phyloP scores from a whole-genome alignment of 2,113 vertebrate genomes.

The Anhinga anhinga region DNA sequence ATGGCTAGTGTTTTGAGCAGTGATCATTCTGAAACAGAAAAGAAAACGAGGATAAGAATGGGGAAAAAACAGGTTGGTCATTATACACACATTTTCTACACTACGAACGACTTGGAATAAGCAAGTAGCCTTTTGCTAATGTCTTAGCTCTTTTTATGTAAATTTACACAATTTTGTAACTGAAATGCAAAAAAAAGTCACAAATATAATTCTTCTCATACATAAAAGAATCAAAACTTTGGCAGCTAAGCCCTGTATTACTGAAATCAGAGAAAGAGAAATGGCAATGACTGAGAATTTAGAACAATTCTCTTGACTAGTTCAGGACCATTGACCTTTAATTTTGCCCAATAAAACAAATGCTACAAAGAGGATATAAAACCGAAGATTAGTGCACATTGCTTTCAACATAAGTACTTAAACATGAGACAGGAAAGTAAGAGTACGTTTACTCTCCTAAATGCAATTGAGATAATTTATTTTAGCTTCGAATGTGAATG shows the following conservation, averaged over 20 bases:
- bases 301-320: slow-evolving; percentile 1
- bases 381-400: neutral
- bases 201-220: neutral
- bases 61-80: neutral
- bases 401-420: neutral
- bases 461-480: neutral
- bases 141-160: neutral
- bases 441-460: neutral
- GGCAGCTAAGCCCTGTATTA: neutral
- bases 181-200: neutral
- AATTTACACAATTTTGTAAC: neutral
- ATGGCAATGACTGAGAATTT: neutral
- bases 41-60: neutral
- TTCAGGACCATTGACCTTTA: slow-evolving; percentile 37
- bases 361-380: slow-evolving; percentile 5
- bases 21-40: slow-evolving; percentile 38
- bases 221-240: neutral
- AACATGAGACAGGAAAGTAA: neutral
- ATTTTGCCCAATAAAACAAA: slow-evolving; percentile 5
- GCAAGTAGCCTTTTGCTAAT: neutral
- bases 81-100: neutral
- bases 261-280: neutral
- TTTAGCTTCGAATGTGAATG: slow-evolving; percentile 1
- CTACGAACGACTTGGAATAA: neutral
- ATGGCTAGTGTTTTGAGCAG: slow-evolving; percentile 1